Evolutionary conservation across 2,113 vertebrate genomes (phyloP).

Genomic region (Dunckerocampus dactyliophorus): DNA sequence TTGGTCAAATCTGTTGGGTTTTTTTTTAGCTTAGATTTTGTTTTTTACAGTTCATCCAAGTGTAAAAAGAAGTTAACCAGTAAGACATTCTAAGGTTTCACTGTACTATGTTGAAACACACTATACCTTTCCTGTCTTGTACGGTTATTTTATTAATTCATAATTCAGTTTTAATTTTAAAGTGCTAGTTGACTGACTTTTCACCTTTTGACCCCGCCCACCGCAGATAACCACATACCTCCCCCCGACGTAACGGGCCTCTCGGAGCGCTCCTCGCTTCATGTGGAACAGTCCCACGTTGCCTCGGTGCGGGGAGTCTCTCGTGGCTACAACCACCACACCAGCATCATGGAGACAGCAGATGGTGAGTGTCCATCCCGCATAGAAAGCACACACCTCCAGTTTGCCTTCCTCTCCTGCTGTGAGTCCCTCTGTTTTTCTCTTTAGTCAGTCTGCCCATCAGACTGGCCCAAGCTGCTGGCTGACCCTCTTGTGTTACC

Average conservation of each 20-base stretch:
- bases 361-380: conserved; percentile 80
- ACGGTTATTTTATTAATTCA: not conserved
- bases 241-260: conserved; percentile 94
- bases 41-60: too few relatives aligned
- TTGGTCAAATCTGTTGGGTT: too few relatives aligned
- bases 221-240: conserved; percentile 83
- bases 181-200: conserved; percentile 10
- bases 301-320: conserved; percentile 80
- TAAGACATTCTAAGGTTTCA: too few relatives aligned
- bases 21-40: too few relatives aligned
- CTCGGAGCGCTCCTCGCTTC: conserved; percentile 70
- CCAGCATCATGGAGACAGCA: conserved; percentile 85
- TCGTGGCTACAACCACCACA: conserved; percentile 72
- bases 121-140: too few relatives aligned
- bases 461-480: not conserved
- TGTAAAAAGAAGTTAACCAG: too few relatives aligned
- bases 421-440: conserved; percentile 33
- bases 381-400: conserved; percentile 28
- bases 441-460: not conserved
- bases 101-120: too few relatives aligned
- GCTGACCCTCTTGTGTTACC: conserved; percentile 34
- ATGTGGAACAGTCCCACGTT: conserved; percentile 77
- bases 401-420: conserved; percentile 31
- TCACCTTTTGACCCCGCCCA: conserved; percentile 60
- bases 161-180: not conserved